These are phyloP conservation scores for Pogonocherus hispidulus DNA, from an alignment of 2,888 invertebrate genomes.

Conservation along the genomic window DNA sequence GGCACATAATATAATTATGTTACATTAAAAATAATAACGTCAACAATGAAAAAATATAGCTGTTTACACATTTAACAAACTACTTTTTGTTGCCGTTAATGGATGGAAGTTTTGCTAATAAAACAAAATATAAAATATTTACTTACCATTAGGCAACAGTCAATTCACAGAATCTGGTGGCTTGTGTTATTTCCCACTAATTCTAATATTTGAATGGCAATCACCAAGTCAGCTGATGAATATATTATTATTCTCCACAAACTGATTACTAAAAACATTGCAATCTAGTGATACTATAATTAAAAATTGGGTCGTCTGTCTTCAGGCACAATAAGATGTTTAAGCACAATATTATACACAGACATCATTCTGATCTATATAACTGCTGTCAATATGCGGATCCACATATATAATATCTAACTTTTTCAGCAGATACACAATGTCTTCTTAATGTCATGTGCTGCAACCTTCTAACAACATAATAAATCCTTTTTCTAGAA, in stretches of 20 bases:
- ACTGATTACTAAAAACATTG: not conserved
- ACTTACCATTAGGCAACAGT: conserved; percentile 18
- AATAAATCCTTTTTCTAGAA: not conserved
- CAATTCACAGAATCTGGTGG: conserved; percentile 22
- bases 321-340: no score
- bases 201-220: conserved; percentile 17
- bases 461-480: not conserved
- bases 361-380: no score
- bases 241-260: conserved; percentile 17
- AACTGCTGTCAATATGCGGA: no score
- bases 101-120: conserved; percentile 16
- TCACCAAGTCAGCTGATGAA: conserved; percentile 34
- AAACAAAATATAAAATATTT: conserved; percentile 20
- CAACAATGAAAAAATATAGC: not conserved
- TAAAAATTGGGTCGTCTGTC: no score
- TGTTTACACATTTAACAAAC: not conserved
- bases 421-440: not conserved
- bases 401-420: not conserved
- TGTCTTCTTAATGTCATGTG: not conserved
- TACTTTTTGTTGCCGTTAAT: not conserved
- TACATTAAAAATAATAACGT: not conserved
- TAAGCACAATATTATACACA: no score
- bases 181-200: conserved; percentile 12
- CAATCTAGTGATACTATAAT: conserved; percentile 1
- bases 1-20: not conserved